phyloP scores from a whole-genome alignment of 2,113 vertebrate species.

The Catharus fuscescens region DNA sequence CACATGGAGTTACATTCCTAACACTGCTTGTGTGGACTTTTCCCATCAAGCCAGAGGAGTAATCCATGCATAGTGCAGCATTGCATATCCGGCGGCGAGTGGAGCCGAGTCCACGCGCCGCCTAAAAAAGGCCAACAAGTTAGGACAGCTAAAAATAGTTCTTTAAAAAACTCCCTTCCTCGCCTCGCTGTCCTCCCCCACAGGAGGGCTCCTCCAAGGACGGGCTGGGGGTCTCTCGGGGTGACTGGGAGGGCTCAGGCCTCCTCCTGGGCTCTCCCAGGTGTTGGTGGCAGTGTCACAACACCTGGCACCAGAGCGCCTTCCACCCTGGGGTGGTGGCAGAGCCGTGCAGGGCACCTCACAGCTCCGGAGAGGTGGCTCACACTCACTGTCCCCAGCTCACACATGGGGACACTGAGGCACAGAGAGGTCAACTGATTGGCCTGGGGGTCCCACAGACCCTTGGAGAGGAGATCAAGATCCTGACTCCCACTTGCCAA shows the following conservation, averaged over 20 bases:
- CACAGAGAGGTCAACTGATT: not conserved
- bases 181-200: not conserved
- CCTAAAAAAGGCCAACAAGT: slow-evolving; percentile 44
- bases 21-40: not conserved
- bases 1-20: not conserved
- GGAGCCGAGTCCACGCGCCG: not conserved
- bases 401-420: not conserved
- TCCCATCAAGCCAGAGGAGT: slow-evolving; percentile 50
- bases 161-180: not conserved
- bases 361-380: not conserved
- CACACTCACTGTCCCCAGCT: not conserved
- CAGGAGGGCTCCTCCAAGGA: not conserved
- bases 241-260: not conserved
- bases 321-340: accelerated
- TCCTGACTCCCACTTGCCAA: not conserved
- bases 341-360: not conserved
- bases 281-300: not conserved
- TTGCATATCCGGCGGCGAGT: slow-evolving; percentile 36
- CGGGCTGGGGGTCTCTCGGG: not conserved
- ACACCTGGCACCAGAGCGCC: not conserved
- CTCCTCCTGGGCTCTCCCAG: not conserved
- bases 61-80: slow-evolving; percentile 72
- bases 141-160: slow-evolving; percentile 52
- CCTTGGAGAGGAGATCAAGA: not conserved
- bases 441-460: not conserved